Evolutionary conservation across 1,140 invertebrate genomes (phyloP).

Genomic region (Ruditapes philippinarum): DNA sequence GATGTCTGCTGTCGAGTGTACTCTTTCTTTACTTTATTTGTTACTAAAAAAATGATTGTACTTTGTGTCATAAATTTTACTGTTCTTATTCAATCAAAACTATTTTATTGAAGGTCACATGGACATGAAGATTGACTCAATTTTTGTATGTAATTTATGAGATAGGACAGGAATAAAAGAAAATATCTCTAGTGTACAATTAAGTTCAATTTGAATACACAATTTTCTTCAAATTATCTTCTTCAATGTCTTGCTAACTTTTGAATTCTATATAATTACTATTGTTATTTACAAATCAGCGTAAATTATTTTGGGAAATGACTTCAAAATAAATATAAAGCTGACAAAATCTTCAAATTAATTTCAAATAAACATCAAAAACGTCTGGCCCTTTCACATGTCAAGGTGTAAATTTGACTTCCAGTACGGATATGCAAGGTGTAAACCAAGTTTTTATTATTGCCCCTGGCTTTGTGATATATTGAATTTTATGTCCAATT

Average conservation of each 20-base stretch:
- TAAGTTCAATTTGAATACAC: not conserved
- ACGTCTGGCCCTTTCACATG: not conserved
- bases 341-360: slow-evolving; percentile 29
- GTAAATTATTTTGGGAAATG: not conserved
- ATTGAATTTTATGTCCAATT: slow-evolving; percentile 24
- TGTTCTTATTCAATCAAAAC: no score
- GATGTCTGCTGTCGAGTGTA: no score
- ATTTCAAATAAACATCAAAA: slow-evolving; percentile 33
- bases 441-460: not conserved
- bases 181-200: not conserved
- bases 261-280: not conserved
- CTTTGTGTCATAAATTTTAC: no score
- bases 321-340: slow-evolving; percentile 13
- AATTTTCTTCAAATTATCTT: not conserved
- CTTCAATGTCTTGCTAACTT: not conserved
- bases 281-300: slow-evolving; percentile 2
- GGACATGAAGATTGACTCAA: no score
- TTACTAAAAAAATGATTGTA: no score
- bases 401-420: slow-evolving; percentile 19
- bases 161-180: not conserved
- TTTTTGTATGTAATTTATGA: not conserved
- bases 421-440: not conserved
- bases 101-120: no score
- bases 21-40: no score
- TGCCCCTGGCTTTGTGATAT: not conserved